phyloP scores from a whole-genome alignment of 2,888 invertebrate genomes.

The Dolichopus griseipennis region DNA sequence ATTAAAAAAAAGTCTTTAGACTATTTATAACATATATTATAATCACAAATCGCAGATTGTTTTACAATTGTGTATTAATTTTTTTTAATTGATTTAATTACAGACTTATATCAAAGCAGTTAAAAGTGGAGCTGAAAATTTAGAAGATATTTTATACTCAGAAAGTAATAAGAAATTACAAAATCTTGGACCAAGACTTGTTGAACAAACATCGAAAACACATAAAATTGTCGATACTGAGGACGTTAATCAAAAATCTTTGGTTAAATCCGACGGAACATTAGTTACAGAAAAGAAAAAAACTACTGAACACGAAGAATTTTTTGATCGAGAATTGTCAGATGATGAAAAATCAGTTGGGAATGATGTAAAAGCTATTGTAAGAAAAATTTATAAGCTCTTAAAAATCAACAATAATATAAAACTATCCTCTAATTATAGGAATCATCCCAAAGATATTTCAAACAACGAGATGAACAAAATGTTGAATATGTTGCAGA shows the following conservation, averaged over 20 bases:
- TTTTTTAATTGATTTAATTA: constrained; percentile 26
- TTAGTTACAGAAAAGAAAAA: constrained; percentile 77
- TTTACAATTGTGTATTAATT: too few species aligned
- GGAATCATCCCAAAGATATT: constrained; percentile 54
- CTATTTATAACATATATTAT: too few species aligned
- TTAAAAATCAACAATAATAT: background rate
- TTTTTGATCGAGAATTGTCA: constrained; percentile 69
- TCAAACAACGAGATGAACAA: constrained; percentile 69
- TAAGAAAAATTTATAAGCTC: constrained; percentile 23
- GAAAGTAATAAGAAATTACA: constrained; percentile 56
- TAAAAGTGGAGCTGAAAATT: constrained; percentile 54
- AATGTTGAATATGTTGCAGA: constrained; percentile 75
- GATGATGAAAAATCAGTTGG: constrained; percentile 48
- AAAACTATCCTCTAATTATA: constrained; percentile 19
- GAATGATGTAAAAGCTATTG: constrained; percentile 37
- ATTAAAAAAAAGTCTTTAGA: too few species aligned
- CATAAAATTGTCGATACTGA: constrained; percentile 80
- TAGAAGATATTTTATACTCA: constrained; percentile 59
- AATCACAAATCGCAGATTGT: too few species aligned
- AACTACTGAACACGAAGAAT: constrained; percentile 75
- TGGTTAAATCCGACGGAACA: constrained; percentile 71
- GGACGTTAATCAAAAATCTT: constrained; percentile 67
- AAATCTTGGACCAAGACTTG: constrained; percentile 58
- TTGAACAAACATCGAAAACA: constrained; percentile 66
- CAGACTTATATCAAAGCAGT: constrained; percentile 71